Base-by-base conservation (phyloP, 2,888 invertebrate genomes). In the Theretra japonica region DNA sequence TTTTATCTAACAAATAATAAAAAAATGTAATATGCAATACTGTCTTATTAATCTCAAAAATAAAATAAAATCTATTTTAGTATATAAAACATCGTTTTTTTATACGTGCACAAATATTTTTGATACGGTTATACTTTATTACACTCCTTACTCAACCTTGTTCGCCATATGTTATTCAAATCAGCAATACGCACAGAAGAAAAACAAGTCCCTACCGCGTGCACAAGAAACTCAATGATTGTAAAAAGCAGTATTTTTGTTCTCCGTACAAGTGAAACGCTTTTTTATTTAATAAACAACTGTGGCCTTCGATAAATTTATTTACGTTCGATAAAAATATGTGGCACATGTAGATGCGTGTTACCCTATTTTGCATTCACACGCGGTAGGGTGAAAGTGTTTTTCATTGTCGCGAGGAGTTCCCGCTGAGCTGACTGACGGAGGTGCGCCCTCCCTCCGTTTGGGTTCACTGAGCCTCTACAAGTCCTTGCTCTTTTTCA, bases 331-430 rank as follows among this genome's bases (percentile, higher is more conserved):
- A 80, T 81, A 83, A 86, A 84, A 83, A 78, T 79, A 81, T 82
- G 79, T 77, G 80, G 78, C 76, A 79, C 79, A 75, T 79, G 75
- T 78, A 81, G 77, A 81, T 69, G 69, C 70, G 70, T 33, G 80
- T 82, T 84, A 80, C 83, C 86, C 87, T 88, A 86, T 88, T 91
- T 91, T 90, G 87, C 91, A 92, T 93, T 88, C 88, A 84, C 82
- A 80, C 84, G 84, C 86, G 79, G 85, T 83, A 80, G 84, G 85
- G 84, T 79, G 87, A 88, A 90, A 92, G 91, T 91, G 92, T 90
- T 90, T 91, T 90, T 87, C 90, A 93, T 90, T 92, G 93, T 92
- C 86, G 86, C 80, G 78, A 73, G 75, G 79, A 79, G 80, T 80
- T 80, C 83, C 83, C 86, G 82, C 79, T 81, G 82, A 72, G 83